phyloP scores from a whole-genome alignment of 2,888 invertebrate genomes.

The Suillia variegata region DNA sequence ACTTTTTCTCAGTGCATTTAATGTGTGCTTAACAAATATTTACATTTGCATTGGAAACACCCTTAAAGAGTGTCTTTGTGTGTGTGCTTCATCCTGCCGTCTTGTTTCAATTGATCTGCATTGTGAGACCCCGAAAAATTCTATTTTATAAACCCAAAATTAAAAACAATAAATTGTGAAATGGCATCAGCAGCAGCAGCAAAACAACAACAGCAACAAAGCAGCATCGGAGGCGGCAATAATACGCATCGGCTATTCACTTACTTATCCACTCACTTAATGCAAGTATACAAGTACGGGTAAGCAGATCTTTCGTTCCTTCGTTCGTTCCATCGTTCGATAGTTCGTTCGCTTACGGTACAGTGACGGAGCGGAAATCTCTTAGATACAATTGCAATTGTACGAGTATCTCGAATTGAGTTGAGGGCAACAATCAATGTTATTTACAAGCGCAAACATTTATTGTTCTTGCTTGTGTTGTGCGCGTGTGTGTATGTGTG shows the following conservation, averaged over 20 bases:
- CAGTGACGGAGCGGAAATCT: not conserved
- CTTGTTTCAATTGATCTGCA: not conserved
- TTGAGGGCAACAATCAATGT: not conserved
- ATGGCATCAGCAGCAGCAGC: too few relatives aligned
- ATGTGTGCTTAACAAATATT: too few relatives aligned
- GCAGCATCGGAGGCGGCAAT: too few relatives aligned
- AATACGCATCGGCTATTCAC: too few relatives aligned
- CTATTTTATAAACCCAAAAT: not conserved
- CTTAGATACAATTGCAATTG: not conserved
- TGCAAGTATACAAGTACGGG: too few relatives aligned
- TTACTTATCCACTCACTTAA: too few relatives aligned
- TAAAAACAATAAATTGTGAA: constrained; percentile 52
- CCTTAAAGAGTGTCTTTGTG: not conserved
- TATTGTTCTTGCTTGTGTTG: not conserved
- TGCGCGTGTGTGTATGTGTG: not conserved
- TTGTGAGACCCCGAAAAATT: not conserved
- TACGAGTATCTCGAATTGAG: too few relatives aligned
- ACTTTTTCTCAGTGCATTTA: not conserved
- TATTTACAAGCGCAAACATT: not conserved
- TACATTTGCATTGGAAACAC: not conserved
- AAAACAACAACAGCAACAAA: too few relatives aligned
- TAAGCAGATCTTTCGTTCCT: too few relatives aligned
- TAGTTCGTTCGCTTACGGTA: too few relatives aligned
- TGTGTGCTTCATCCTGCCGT: not conserved
- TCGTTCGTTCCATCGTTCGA: too few relatives aligned